These are phyloP conservation scores for Nebria brevicollis DNA, from an alignment of 2,888 invertebrate species.

Conservation along the genomic window DNA sequence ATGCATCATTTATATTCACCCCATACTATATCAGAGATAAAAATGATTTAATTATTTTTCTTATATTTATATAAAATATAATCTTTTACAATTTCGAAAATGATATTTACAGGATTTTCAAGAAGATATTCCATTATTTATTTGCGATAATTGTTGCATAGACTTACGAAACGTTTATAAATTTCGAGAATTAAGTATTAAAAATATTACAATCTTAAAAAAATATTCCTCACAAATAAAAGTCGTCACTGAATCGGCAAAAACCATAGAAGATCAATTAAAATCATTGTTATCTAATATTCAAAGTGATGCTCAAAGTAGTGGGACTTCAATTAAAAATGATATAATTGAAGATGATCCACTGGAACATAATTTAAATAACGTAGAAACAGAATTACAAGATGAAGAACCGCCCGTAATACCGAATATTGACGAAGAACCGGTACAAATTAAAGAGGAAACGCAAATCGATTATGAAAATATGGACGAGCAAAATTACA, in stretches of 20 bases:
- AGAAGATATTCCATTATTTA: conserved; percentile 34
- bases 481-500: not conserved
- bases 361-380: conserved; percentile 17
- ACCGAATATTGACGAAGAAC: not conserved
- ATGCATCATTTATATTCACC: too few relatives aligned
- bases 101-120: conserved; percentile 37
- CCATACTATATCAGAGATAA: too few relatives aligned
- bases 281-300: conserved; percentile 29
- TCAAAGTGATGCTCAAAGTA: conserved; percentile 27
- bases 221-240: conserved; percentile 37
- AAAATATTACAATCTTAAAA: conserved; percentile 32
- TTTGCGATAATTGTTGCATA: conserved; percentile 36
- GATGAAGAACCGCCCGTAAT: not conserved
- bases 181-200: conserved; percentile 40
- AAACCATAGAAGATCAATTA: conserved; percentile 34
- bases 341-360: conserved; percentile 18
- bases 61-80: not conserved
- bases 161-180: conserved; percentile 33
- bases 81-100: not conserved
- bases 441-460: conserved; percentile 20
- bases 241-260: conserved; percentile 33
- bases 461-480: conserved; percentile 10
- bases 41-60: not conserved
- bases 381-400: not conserved
- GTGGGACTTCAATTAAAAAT: conserved; percentile 15